Conservation (phyloP, 2,888 invertebrate species). For the Balanococcus diminutus region DNA sequence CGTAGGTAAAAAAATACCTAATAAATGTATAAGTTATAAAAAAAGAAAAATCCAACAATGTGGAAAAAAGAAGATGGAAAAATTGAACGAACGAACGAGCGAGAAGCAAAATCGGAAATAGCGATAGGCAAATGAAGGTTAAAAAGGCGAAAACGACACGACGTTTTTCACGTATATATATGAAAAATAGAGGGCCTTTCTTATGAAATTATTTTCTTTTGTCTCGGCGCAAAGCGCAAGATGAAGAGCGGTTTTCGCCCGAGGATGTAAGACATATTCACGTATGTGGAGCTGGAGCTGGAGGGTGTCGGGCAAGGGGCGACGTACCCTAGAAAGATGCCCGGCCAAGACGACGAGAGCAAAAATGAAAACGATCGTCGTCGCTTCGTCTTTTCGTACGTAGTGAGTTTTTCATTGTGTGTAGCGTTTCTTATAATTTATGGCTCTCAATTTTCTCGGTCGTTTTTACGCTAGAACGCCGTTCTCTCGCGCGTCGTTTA, state of each 20-base stretch:
- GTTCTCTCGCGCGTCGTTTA: slow-evolving; percentile 31
- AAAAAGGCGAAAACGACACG: neutral
- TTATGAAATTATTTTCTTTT: slow-evolving; percentile 23
- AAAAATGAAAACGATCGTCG: slow-evolving; percentile 26
- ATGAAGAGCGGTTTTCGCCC: neutral
- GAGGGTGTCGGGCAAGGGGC: neutral
- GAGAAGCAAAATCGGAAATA: neutral
- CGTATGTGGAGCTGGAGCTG: neutral
- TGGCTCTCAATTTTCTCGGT: slow-evolving; percentile 41
- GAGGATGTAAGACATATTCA: neutral
- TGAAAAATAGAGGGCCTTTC: neutral
- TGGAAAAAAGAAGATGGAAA: neutral
- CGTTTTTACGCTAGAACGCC: slow-evolving; percentile 39
- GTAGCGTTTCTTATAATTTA: slow-evolving; percentile 39
- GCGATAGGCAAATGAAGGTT: slow-evolving; percentile 1
- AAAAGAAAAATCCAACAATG: neutral
- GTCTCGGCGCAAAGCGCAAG: neutral
- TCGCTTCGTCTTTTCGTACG: neutral
- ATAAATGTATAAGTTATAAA: neutral
- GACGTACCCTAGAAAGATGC: neutral
- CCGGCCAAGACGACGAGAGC: neutral
- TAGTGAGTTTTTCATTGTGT: slow-evolving; percentile 17
- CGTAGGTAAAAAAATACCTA: neutral
- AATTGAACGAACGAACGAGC: neutral
- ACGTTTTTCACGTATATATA: neutral